Evolutionary conservation across 2,113 vertebrate species (phyloP).

Genomic region (Lycaon pictus): DNA sequence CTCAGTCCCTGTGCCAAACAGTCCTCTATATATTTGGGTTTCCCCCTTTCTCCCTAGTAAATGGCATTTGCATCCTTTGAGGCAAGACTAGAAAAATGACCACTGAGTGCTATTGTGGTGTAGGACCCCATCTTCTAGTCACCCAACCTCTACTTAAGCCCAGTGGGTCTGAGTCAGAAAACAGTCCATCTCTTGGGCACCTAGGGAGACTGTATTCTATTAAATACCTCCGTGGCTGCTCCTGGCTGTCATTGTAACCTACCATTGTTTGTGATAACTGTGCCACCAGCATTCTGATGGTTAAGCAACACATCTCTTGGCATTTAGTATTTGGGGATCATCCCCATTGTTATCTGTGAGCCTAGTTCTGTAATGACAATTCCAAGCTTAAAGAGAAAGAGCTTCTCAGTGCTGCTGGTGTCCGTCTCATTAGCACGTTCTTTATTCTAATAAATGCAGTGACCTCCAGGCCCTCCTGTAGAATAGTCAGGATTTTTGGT

Average conservation of each 20-base stretch:
- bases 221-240: background rate
- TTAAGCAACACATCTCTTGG: background rate
- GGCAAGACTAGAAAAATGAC: background rate
- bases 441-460: background rate
- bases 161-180: background rate
- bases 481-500: background rate
- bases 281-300: background rate
- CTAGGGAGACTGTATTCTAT: background rate
- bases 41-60: background rate
- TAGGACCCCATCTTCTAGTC: background rate
- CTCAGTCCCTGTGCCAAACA: background rate
- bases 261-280: background rate
- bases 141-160: background rate
- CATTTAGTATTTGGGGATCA: background rate
- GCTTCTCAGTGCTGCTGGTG: background rate
- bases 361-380: background rate
- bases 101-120: background rate
- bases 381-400: background rate
- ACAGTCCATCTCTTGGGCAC: background rate
- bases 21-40: background rate
- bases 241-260: background rate
- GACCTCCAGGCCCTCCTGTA: background rate
- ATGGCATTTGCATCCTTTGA: background rate
- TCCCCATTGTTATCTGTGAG: background rate
- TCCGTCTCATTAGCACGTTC: background rate